A percentile compares a stretch with the other conserved stretches of the same genome.
Conservation (phyloP, 2,888 invertebrate genomes). For the Xylota segnis region DNA sequence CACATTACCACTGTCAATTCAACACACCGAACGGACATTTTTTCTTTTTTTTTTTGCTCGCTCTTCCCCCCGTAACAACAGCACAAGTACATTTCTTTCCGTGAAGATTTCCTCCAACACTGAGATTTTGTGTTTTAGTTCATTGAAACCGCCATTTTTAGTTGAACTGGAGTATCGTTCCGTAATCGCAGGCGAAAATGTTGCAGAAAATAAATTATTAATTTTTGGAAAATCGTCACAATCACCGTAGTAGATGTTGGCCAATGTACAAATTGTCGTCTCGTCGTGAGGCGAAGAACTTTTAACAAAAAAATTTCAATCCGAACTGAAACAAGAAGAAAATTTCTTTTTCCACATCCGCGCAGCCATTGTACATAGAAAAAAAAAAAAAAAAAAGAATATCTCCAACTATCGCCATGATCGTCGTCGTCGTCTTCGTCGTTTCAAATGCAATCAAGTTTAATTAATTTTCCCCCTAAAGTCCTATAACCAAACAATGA, state of each 20-base stretch:
- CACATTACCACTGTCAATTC: constrained; percentile 3
- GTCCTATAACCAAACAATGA: constrained; percentile 48
- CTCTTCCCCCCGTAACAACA: constrained; percentile 25
- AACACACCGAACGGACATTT: constrained; percentile 41
- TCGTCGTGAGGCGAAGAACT: constrained; percentile 52
- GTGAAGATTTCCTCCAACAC: constrained; percentile 36
- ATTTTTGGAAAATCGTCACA: constrained; percentile 42
- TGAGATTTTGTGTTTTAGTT: constrained; percentile 72
- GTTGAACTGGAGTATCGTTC: constrained; percentile 57
- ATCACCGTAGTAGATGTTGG: constrained; percentile 49
- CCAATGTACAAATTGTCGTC: constrained; percentile 54
- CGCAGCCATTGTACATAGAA: constrained; percentile 69
- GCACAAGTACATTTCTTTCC: constrained; percentile 45
- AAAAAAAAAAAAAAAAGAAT: constrained; percentile 24
- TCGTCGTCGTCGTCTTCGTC: no score
- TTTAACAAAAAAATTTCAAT: constrained; percentile 18
- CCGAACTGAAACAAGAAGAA: constrained; percentile 30
- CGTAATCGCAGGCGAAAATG: constrained; percentile 55
- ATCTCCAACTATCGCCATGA: constrained; percentile 26
- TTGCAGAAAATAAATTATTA: constrained; percentile 47
- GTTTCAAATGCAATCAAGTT: constrained; percentile 55
- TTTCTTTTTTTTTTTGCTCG: constrained; percentile 36
- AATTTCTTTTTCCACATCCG: constrained; percentile 50
- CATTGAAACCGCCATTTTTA: constrained; percentile 73
- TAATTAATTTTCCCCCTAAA: constrained; percentile 5